Evolutionary conservation across 2,113 vertebrate genomes (phyloP).

Genomic region (Oplegnathus fasciatus): DNA sequence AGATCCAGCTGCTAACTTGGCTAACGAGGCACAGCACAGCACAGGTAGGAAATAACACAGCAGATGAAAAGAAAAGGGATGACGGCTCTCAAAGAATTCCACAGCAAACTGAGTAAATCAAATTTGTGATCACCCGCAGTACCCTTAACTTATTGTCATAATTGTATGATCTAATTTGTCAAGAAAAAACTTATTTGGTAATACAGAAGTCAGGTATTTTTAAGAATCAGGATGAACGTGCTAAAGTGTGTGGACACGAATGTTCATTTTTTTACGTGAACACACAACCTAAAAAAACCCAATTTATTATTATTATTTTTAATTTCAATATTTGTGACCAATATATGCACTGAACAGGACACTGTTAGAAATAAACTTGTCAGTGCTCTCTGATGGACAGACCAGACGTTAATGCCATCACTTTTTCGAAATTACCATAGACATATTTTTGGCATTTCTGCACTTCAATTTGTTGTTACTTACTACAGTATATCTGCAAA

Average conservation of each 20-base stretch:
- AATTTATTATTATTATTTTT: no score
- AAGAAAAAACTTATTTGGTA: neutral
- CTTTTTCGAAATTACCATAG: neutral
- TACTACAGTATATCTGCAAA: neutral
- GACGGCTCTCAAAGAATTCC: neutral
- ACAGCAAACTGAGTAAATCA: neutral
- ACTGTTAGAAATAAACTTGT: no score
- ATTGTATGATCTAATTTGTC: neutral
- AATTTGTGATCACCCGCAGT: no score
- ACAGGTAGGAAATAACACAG: neutral
- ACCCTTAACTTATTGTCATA: neutral
- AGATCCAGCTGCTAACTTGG: neutral
- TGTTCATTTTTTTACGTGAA: no score
- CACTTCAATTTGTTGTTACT: neutral
- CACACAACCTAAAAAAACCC: no score
- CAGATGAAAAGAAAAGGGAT: neutral
- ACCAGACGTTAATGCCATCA: no score
- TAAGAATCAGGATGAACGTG: no score
- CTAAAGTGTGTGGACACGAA: no score
- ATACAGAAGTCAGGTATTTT: neutral
- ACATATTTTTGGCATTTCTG: neutral
- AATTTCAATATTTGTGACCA: no score
- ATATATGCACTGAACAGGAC: neutral
- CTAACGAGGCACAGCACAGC: neutral
- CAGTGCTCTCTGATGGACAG: no score